Conservation (phyloP, 2,113 vertebrate species). For the Rana temporaria region DNA sequence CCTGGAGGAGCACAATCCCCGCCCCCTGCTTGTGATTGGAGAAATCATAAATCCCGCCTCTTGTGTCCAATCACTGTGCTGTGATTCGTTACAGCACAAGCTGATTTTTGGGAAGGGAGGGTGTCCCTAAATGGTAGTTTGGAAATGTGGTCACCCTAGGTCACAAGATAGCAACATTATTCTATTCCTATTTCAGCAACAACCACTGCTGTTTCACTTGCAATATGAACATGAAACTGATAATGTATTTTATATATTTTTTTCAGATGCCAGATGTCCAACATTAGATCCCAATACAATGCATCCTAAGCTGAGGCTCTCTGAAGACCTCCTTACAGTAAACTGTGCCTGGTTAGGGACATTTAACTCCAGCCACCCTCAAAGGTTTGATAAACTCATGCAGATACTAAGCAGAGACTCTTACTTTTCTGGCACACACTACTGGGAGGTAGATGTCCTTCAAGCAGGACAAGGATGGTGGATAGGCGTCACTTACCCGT, state of each 20-base stretch:
- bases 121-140: too few species aligned
- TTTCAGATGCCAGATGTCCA: conserved; percentile 73
- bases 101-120: too few species aligned
- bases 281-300: conserved; percentile 69
- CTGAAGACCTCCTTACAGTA: conserved; percentile 63
- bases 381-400: conserved; percentile 70
- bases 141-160: too few species aligned
- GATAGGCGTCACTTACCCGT: conserved; percentile 71
- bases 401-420: conserved; percentile 74
- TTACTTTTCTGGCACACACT: conserved; percentile 74
- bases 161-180: too few species aligned
- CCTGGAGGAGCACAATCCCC: too few species aligned
- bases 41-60: too few species aligned
- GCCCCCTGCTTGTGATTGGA: too few species aligned
- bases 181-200: too few species aligned
- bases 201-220: not conserved
- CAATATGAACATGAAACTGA: too few species aligned
- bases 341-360: conserved; percentile 62
- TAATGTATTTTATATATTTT: not conserved
- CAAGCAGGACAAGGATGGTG: conserved; percentile 72
- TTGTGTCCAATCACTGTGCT: too few species aligned
- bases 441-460: conserved; percentile 76
- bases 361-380: conserved; percentile 60
- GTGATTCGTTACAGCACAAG: too few species aligned
- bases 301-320: conserved; percentile 70